phyloP scores from a whole-genome alignment of 2,113 vertebrate genomes.

The Crotalus tigris region DNA sequence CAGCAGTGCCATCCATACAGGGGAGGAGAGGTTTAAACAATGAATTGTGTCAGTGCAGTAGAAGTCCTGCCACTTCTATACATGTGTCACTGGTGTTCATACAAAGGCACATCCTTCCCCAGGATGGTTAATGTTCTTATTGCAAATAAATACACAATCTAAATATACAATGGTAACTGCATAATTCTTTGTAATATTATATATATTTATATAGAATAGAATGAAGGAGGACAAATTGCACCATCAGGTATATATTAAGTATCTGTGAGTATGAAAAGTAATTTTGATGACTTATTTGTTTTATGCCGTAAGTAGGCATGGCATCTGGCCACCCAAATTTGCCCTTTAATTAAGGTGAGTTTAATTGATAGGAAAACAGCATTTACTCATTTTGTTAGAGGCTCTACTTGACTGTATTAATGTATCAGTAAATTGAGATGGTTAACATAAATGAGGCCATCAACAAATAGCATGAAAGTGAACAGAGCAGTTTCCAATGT shows the following conservation, averaged over 20 bases:
- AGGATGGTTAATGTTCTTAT: neutral
- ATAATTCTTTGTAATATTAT: neutral
- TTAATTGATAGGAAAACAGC: slow-evolving; percentile 48
- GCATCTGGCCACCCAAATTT: neutral
- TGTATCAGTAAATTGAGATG: slow-evolving; percentile 64
- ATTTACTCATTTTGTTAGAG: slow-evolving; percentile 62
- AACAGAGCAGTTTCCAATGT: slow-evolving; percentile 2
- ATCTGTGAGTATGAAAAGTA: neutral
- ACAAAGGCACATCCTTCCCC: neutral
- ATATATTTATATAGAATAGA: slow-evolving; percentile 8
- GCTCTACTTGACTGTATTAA: slow-evolving; percentile 60
- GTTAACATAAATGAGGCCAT: slow-evolving; percentile 44
- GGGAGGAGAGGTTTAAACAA: neutral
- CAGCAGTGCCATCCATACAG: neutral
- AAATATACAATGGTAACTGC: neutral
- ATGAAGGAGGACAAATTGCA: neutral
- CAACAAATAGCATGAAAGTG: slow-evolving; percentile 49
- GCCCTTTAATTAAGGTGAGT: slow-evolving; percentile 8
- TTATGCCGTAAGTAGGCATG: neutral
- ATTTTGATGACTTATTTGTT: slow-evolving; percentile 3
- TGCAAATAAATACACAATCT: slow-evolving; percentile 24
- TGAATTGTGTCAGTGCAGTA: neutral
- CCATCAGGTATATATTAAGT: neutral
- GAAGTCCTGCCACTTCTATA: neutral
- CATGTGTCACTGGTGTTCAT: neutral